phyloP scores from a whole-genome alignment of 2,888 invertebrate species.

The Lypha dubia region DNA sequence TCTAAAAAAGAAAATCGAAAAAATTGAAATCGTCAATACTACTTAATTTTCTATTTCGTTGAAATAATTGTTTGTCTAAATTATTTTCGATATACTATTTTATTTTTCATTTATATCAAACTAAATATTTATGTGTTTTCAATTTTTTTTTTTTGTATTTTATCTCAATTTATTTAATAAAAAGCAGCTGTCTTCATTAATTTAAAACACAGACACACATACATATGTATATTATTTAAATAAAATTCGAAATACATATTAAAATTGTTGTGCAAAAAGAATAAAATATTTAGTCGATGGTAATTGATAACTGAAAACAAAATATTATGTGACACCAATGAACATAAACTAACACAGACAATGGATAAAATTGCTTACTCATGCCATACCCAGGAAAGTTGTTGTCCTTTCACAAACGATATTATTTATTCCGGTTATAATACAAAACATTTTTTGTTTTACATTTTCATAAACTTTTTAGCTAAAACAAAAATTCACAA shows the following conservation, averaged over 20 bases:
- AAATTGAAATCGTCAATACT: slow-evolving; percentile 1
- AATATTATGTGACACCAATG: slow-evolving; percentile 62
- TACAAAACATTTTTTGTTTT: slow-evolving; percentile 33
- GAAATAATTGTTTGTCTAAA: slow-evolving; percentile 44
- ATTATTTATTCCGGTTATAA: slow-evolving; percentile 61
- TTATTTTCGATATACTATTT: slow-evolving; percentile 31
- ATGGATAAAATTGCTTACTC: slow-evolving; percentile 22
- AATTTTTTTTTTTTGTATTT: slow-evolving; percentile 9
- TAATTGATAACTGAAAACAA: slow-evolving; percentile 71
- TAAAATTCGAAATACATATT: slow-evolving; percentile 2
- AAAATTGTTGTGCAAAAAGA: neutral
- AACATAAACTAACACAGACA: slow-evolving; percentile 35
- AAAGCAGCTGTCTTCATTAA: slow-evolving; percentile 67
- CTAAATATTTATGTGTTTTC: slow-evolving; percentile 24
- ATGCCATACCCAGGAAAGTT: neutral
- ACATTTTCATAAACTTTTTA: slow-evolving; percentile 39
- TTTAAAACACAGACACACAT: slow-evolving; percentile 62
- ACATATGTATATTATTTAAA: slow-evolving; percentile 41
- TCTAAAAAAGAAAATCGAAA: too few relatives aligned
- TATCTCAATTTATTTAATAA: slow-evolving; percentile 54
- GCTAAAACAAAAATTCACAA: slow-evolving; percentile 49
- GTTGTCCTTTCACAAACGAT: slow-evolving; percentile 27
- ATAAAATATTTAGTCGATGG: slow-evolving; percentile 38
- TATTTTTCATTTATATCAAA: slow-evolving; percentile 17
- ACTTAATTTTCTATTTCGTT: slow-evolving; percentile 40